Percentiles rank a stretch among this genome's conserved stretches.
phyloP scores from a whole-genome alignment of 2,888 invertebrate species.

The Teinopalpus imperialis region DNA sequence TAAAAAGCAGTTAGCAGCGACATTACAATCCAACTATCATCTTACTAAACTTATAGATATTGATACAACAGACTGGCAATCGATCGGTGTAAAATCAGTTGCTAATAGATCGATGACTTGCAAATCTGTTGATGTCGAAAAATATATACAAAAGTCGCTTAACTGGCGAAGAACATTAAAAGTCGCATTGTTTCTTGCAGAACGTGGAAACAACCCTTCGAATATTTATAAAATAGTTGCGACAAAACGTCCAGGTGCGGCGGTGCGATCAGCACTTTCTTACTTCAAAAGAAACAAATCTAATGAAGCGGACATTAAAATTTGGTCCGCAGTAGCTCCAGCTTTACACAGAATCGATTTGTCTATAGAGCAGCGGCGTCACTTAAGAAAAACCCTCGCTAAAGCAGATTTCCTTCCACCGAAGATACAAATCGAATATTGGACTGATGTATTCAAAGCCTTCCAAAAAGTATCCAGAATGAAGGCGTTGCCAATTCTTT shows the following conservation, averaged over 20 bases:
- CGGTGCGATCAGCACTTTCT: conserved; percentile 41
- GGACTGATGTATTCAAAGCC: conserved; percentile 38
- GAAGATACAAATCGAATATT: conserved; percentile 45
- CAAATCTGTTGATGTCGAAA: conserved; percentile 35
- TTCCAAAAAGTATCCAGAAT: conserved; percentile 31
- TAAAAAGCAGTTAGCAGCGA: conserved; percentile 34
- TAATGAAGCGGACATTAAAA: conserved; percentile 32
- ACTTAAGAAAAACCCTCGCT: conserved; percentile 23
- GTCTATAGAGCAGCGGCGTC: conserved; percentile 26
- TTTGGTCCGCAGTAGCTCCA: conserved; percentile 49
- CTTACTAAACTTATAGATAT: conserved; percentile 43
- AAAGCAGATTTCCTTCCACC: conserved; percentile 37
- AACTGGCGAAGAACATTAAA: conserved; percentile 42
- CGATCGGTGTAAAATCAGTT: conserved; percentile 49
- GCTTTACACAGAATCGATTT: conserved; percentile 38
- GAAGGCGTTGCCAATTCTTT: conserved; percentile 34
- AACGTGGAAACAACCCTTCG: conserved; percentile 33
- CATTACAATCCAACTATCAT: conserved; percentile 47
- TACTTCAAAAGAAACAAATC: conserved; percentile 30
- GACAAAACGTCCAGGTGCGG: conserved; percentile 39
- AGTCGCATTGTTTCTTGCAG: conserved; percentile 43
- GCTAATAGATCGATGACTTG: conserved; percentile 45
- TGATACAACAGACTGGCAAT: conserved; percentile 40
- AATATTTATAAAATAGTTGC: conserved; percentile 37
- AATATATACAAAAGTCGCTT: conserved; percentile 36